Evolutionary conservation across 2,888 invertebrate genomes (phyloP), one percentile per base, ranked within the genome.

Genomic region (Lamellibrachia columna): DNA sequence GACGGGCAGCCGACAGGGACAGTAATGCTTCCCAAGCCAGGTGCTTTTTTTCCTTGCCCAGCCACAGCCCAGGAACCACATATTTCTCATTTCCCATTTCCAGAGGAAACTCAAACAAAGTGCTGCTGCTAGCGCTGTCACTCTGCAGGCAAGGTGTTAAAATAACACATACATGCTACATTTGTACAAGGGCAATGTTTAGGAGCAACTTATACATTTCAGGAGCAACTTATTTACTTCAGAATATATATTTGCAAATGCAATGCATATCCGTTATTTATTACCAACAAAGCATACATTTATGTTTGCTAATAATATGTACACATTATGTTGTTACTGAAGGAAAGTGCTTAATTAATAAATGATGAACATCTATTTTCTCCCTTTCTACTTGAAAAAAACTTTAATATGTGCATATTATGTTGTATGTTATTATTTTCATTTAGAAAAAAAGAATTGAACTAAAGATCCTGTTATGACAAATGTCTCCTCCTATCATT

Each of bases 81-180:
- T 75, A 75, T 75, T 75, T 75, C 75, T 75, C 75, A 75, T 75
- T 75, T 75, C 75, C 75, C 75, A n/a, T 22, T 75, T 75, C 75
- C 75, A 75, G 75, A 75, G 75, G 75, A 75, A 75, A 75, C 75
- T 75, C 2, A 6, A 6, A 75, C 75, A 75, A 75, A 75, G 75
- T 75, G 75, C 22, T 11, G 75, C 22, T n/a, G 75, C 75, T 22
- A n/a, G 6, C 1, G 75, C 22, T 75, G 75, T 75, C 75, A 75
- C 75, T 75, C 58, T 22, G 75, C 40, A 1, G 40, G 22, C 75
- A 75, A 75, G 75, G 75, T 75, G 40, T 40, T 40, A 40, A 15
- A 75, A 15, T 15, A 11, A 22, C 75, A 75, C 75, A 75, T 22
- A 75, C 11, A 75, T 2, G 22, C 75, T 40, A 75, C 75, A 75